Base-by-base conservation (phyloP, 2,888 invertebrate species). In the Oeneis ivallda region DNA sequence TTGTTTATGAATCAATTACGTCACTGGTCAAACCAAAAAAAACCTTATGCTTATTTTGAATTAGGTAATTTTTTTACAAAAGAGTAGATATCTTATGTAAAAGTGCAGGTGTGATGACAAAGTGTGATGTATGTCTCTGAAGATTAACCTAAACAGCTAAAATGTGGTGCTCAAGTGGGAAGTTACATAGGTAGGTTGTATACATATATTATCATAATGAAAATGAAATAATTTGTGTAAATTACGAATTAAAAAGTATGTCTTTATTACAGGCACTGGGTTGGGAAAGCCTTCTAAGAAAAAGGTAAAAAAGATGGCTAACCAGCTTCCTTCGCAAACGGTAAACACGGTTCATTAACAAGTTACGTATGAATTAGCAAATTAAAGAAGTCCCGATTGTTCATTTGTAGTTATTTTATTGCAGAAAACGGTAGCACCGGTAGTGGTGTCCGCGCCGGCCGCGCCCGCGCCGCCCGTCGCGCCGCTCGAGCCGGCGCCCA, bases 281-380 rank as follows among this genome's bases (percentile, higher is more conserved):
- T 78, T 84, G 19, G 85, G 85, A 64, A 84, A 88, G 76, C 87
- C 87, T 53, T 85, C 87, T 15, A 91, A 91, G 81, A 91, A 91
- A 82, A 91, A 91, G 82, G 72, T 79, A 43, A 92, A 90, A 79
- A 92, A 90, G 72, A 83, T 83, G 70, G 72, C 79, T 13, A 86
- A 85, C 67, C 87, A 85, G 54, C 79, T 80, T 37, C 79, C 83
- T 11, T 79, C 79, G 62, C 92, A 86, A 88, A 92, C 90, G 85
- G 93, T 91, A 85, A 87, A 69, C 81, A 79, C 74, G 39, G 57
- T 49, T 71, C 57, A 41, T 62, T 53, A 43, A 53, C 39, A 15
- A 17, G 6, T 17, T 39, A 54, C 39, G 9, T 39, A 45, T 11
- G 2, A 5, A 47, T 8, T 19, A 39, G 13, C 19, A 61, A 3